Base-by-base conservation (phyloP, 2,888 invertebrate genomes). In the Polydrusus cervinus region DNA sequence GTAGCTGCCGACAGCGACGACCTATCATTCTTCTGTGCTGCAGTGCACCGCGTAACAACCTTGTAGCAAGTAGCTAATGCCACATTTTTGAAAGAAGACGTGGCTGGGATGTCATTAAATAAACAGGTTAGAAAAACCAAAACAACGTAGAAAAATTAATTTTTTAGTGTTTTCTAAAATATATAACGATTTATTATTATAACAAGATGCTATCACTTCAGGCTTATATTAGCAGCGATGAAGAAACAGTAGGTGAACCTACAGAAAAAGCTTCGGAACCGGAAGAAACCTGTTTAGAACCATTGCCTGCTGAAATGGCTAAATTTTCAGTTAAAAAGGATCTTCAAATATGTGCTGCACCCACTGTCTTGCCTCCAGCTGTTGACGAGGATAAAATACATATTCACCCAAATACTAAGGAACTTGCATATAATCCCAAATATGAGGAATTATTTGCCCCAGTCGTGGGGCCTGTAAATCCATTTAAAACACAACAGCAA, bases 401-500 rank as follows among this genome's bases (percentile, higher is more conserved):
- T 74, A 88, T 98, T 78, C 94, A 96, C 86, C 92, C 94, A 0
- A 92, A 92, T 49, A 89, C 91, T 0, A 94, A 95, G 85, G 97
- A 98, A 88, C 87, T 99, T 1, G 89, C 89, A 78, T 94, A 94
- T 85, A 99, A 99, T 89, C 96, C 98, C 0, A 97, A 94, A 84
- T 98, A 92, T 87, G 98, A 99, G 71, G 97, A 99, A 85, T 89
- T 99, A 2, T 99, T 93, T 89, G 95, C 97, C 3, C 97, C 98
- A 0, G 91, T 93, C 77, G 91, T 94, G 61, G 99, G 99, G 0
- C 99, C 99, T 0, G 93, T 92, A 80, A 97, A 99, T 88, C 99
- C 99, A 0, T 96, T 94, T 84, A 93, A 95, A 87, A 97, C 97
- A 0, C 92, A 94, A 83, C 97, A 97, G 83, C 94, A 97, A 89